These are phyloP conservation scores for Calypte anna DNA, from an alignment of 2,113 vertebrate genomes.

Conservation along the genomic window DNA sequence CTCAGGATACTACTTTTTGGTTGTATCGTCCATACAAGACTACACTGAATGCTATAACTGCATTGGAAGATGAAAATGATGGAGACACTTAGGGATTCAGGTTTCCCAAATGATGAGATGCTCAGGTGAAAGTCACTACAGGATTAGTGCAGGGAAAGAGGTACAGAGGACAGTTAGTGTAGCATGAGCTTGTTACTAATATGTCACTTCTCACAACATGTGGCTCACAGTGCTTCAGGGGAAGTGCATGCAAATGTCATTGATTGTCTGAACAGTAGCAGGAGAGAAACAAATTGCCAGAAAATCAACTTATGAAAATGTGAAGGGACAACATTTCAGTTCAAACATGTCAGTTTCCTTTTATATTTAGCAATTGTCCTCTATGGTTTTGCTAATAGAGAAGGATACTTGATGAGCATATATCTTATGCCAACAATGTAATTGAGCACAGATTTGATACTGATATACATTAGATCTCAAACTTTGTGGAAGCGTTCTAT, in stretches of 20 bases:
- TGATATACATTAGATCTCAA: slow-evolving; percentile 36
- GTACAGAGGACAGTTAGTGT: not conserved
- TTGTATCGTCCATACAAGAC: rapidly evolving
- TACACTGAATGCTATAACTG: not conserved
- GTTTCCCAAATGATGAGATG: rapidly evolving
- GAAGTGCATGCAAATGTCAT: not conserved
- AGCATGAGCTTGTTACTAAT: not conserved
- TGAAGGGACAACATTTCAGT: not conserved
- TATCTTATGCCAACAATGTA: slow-evolving; percentile 29
- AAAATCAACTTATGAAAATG: not conserved
- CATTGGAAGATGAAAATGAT: not conserved
- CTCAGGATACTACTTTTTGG: not conserved
- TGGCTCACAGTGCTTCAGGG: not conserved
- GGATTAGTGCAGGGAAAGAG: not conserved
- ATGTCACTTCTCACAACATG: not conserved
- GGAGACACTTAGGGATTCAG: not conserved
- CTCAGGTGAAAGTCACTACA: not conserved
- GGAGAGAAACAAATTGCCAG: not conserved
- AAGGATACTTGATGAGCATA: not conserved
- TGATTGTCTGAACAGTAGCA: not conserved
- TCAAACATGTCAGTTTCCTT: not conserved
- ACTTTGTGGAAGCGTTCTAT: slow-evolving; percentile 4
- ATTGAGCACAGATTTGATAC: slow-evolving; percentile 33
- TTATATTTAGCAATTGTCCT: not conserved
- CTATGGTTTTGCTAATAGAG: not conserved